A percentile compares a stretch with the other conserved stretches of the same genome.
phyloP scores from a whole-genome alignment of 2,113 vertebrate species.

The Pipra filicauda region DNA sequence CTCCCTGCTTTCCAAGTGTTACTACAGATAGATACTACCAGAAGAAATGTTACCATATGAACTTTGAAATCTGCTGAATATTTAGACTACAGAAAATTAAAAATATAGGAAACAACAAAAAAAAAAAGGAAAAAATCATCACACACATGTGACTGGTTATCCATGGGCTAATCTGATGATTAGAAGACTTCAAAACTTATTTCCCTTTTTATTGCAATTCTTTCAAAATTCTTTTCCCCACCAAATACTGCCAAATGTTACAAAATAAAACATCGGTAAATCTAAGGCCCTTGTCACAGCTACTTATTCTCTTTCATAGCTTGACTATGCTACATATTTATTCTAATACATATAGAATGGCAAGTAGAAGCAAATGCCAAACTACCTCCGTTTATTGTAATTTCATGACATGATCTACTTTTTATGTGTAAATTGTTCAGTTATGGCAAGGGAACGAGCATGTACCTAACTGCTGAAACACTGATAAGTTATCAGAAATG shows the following conservation, averaged over 20 bases:
- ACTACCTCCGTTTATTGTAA: not conserved
- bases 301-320: not conserved
- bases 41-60: not conserved
- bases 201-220: not conserved
- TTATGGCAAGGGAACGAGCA: not conserved
- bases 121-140: not conserved
- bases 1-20: not conserved
- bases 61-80: not conserved
- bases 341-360: not conserved
- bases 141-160: not conserved
- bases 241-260: not conserved
- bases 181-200: not conserved
- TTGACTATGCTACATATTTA: not conserved
- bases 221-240: not conserved
- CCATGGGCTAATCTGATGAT: not conserved
- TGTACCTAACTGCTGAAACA: not conserved
- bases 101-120: not conserved
- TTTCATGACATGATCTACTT: not conserved
- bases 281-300: not conserved
- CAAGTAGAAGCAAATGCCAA: not conserved
- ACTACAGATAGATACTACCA: not conserved
- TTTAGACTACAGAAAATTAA: not conserved
- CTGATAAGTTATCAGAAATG: not conserved
- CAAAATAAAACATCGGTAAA: not conserved
- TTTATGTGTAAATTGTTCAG: not conserved